phyloP scores from a whole-genome alignment of 2,888 invertebrate species.

The Herminia tarsipennalis region DNA sequence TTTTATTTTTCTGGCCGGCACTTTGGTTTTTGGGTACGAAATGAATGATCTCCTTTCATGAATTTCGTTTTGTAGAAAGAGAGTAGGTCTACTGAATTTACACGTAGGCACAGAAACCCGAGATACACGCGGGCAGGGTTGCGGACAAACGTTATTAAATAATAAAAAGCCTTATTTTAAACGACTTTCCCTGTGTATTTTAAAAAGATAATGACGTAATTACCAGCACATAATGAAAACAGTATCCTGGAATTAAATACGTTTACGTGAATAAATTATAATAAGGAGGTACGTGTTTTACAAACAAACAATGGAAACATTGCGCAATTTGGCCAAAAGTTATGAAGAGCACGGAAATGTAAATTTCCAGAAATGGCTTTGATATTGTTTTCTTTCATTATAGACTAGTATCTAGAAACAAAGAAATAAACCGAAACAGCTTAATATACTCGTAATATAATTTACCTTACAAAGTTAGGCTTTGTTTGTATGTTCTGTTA shows the following conservation, averaged over 20 bases:
- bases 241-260: conserved; percentile 17
- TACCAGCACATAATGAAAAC: conserved; percentile 18
- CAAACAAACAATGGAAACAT: conserved; percentile 34
- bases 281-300: conserved; percentile 16
- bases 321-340: conserved; percentile 28
- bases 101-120: too few species aligned
- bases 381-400: not conserved
- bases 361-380: not conserved
- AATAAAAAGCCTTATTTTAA: too few species aligned
- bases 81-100: too few species aligned
- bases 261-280: conserved; percentile 29
- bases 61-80: too few species aligned
- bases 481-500: too few species aligned
- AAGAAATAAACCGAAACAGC: not conserved
- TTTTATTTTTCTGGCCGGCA: too few species aligned
- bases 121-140: too few species aligned
- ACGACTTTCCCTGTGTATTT: conserved; percentile 3
- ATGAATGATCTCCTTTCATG: too few species aligned
- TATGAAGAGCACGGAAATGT: conserved; percentile 18
- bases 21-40: too few species aligned
- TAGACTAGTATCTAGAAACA: not conserved
- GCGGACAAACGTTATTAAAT: too few species aligned
- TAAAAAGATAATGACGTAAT: conserved; percentile 21
- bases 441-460: not conserved
- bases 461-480: not conserved